phyloP scores from a whole-genome alignment of 2,113 vertebrate genomes.

The Procavia capensis region DNA sequence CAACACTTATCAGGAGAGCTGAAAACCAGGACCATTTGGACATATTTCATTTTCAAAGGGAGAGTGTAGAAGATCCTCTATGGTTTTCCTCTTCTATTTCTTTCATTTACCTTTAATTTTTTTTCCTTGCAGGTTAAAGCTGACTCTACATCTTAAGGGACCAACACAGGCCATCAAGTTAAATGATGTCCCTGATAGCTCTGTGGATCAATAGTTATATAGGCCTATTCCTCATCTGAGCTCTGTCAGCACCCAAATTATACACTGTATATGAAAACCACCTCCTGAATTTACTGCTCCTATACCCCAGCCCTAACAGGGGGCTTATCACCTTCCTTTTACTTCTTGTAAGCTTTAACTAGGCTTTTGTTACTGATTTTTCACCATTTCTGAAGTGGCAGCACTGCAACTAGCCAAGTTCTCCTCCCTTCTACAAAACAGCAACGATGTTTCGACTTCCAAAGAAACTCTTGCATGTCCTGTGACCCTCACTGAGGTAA shows the following conservation, averaged over 20 bases:
- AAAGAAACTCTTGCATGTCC: conserved; percentile 38
- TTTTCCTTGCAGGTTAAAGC: conserved; percentile 80
- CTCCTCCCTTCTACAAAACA: conserved; percentile 18
- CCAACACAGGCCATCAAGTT: conserved; percentile 81
- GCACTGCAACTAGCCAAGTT: conserved; percentile 43
- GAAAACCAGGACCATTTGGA: conserved; percentile 30
- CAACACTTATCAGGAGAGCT: neutral
- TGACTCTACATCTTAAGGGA: conserved; percentile 83
- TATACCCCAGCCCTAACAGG: conserved; percentile 49
- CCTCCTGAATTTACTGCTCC: conserved; percentile 75
- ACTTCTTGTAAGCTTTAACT: conserved; percentile 78
- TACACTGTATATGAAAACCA: conserved; percentile 81
- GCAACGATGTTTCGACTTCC: conserved; percentile 47
- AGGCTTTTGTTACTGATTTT: conserved; percentile 71
- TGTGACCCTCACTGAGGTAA: neutral
- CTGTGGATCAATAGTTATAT: conserved; percentile 84
- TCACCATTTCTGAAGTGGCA: conserved; percentile 65
- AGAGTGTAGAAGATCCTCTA: conserved; percentile 23
- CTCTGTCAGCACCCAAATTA: conserved; percentile 82
- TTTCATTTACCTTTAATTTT: conserved; percentile 81
- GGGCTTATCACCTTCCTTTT: conserved; percentile 59
- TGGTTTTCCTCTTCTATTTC: conserved; percentile 56
- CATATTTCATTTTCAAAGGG: conserved; percentile 47
- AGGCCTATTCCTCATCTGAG: conserved; percentile 80
- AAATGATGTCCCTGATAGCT: conserved; percentile 84